A percentile compares a stretch with the other conserved stretches of the same genome.
phyloP scores from a whole-genome alignment of 2,797 vertebrate genomes.

The Poeciliopsis infans region DNA sequence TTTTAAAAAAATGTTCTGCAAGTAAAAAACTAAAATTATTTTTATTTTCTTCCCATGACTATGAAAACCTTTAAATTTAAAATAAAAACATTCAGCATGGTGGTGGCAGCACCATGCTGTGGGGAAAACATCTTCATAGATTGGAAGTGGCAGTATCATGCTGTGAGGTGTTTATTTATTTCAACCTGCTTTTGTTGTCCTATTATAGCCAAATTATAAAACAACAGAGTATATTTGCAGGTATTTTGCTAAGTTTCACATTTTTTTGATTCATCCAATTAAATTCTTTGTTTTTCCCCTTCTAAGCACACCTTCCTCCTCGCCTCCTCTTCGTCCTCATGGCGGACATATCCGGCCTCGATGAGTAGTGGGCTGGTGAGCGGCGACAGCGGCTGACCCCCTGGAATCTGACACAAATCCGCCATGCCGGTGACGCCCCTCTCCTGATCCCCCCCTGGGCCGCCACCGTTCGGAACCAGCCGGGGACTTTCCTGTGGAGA shows the following conservation, averaged over 20 bases:
- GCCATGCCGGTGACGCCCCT: constrained; percentile 50
- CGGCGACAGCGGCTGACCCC: constrained; percentile 88
- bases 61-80: neutral
- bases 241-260: neutral
- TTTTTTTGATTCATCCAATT: neutral
- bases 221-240: neutral
- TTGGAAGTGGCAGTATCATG: neutral
- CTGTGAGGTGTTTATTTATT: too few relatives aligned
- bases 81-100: neutral
- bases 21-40: neutral
- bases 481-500: constrained; percentile 77
- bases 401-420: constrained; percentile 83
- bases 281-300: neutral
- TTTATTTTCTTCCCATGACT: neutral
- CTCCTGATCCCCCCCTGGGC: constrained; percentile 66
- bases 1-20: neutral
- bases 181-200: neutral
- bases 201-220: neutral
- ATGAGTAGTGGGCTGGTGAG: constrained; percentile 92
- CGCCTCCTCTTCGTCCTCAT: constrained; percentile 93
- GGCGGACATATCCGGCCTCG: constrained; percentile 85
- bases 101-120: neutral
- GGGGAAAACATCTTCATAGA: too few relatives aligned
- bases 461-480: constrained; percentile 49
- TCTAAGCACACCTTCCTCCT: constrained; percentile 88